Evolutionary conservation across 2,113 vertebrate genomes (phyloP).

Genomic region (Oreochromis spilurus): DNA sequence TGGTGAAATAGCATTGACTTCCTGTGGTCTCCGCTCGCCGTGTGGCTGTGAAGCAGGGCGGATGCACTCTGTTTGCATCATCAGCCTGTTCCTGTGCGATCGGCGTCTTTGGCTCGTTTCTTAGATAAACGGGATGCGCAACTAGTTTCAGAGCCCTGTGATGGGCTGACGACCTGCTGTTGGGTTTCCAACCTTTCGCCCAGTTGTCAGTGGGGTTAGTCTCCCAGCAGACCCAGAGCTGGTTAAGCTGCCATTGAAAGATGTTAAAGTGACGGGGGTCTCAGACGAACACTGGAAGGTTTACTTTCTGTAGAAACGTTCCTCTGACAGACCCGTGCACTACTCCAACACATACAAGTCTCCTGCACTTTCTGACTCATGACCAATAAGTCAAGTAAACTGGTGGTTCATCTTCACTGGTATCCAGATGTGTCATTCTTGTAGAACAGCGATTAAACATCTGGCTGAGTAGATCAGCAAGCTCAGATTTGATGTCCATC

Average conservation of each 20-base stretch:
- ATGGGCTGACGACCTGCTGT: not conserved
- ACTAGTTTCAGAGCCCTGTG: not conserved
- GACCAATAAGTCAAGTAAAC: not conserved
- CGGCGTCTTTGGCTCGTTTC: not conserved
- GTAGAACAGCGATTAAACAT: not conserved
- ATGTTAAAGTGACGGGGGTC: not conserved
- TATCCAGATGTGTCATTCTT: not conserved
- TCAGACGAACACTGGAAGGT: not conserved
- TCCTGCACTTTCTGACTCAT: not conserved
- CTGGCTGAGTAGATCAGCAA: accelerated
- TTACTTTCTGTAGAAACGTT: not conserved
- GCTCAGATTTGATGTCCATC: not conserved
- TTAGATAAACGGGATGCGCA: not conserved
- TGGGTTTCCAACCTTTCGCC: not conserved
- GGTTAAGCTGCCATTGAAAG: not conserved
- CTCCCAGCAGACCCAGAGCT: not conserved
- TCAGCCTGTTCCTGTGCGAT: not conserved
- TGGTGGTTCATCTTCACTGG: not conserved
- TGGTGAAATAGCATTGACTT: accelerated
- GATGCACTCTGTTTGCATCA: not conserved
- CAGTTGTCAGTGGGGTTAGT: not conserved
- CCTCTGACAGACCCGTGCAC: not conserved
- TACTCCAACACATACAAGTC: too few species aligned
- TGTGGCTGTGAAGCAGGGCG: accelerated
- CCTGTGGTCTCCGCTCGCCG: not conserved